Conservation (phyloP, 2,113 vertebrate genomes). For the Entomyzon cyanotis region DNA sequence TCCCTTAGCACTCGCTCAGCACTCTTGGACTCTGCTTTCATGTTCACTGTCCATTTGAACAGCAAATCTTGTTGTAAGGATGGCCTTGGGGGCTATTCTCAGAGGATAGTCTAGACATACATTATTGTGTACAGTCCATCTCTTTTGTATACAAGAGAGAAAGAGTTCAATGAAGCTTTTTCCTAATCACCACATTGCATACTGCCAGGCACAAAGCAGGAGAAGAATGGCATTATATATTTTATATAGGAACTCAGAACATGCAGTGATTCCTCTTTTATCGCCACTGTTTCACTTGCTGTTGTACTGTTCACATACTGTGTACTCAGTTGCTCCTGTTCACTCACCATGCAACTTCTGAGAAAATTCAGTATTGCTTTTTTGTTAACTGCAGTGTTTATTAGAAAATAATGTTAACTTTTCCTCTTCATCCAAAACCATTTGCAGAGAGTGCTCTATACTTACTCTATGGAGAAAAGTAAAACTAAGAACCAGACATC, state of each 20-base stretch:
- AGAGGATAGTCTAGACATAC: conserved; percentile 31
- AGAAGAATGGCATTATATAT: neutral
- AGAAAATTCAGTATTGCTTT: neutral
- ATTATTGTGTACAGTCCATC: neutral
- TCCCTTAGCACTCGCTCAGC: neutral
- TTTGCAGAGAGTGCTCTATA: neutral
- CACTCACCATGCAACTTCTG: neutral
- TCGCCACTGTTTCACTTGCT: neutral
- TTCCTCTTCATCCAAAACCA: neutral
- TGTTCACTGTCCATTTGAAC: neutral
- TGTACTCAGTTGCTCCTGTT: neutral
- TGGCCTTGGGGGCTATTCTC: conserved; percentile 29
- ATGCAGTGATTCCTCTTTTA: neutral
- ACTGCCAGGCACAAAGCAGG: neutral
- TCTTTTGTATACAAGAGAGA: conserved; percentile 19
- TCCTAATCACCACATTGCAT: neutral
- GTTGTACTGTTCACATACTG: neutral
- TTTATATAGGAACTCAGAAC: neutral
- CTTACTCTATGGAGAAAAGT: neutral
- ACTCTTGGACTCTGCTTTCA: neutral
- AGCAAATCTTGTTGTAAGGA: conserved; percentile 5
- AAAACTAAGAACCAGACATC: fast-evolving
- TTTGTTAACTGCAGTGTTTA: neutral
- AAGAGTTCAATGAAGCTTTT: conserved; percentile 13
- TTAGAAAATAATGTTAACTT: neutral